Evolutionary conservation across 2,113 vertebrate genomes (phyloP).

Genomic region (Elephas maximus): DNA sequence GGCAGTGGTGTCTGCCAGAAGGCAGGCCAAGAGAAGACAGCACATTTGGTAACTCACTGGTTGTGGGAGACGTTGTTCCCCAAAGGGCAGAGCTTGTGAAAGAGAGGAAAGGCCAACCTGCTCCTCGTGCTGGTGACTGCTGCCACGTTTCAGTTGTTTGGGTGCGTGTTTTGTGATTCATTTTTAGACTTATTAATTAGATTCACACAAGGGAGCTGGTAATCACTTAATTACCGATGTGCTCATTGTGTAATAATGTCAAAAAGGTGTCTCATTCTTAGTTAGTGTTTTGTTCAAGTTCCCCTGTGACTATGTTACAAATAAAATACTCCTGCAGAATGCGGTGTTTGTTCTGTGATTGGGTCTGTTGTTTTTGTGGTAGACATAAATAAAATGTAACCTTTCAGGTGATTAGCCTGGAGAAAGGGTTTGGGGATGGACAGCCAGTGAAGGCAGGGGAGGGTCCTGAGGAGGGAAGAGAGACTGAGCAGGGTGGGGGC

Average conservation of each 20-base stretch:
- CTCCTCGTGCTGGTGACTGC: fast-evolving
- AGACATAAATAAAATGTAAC: not conserved
- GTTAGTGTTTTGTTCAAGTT: not conserved
- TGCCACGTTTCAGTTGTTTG: fast-evolving
- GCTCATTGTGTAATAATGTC: not conserved
- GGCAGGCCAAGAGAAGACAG: not conserved
- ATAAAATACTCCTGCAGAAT: not conserved
- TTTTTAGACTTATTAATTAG: conserved; percentile 25
- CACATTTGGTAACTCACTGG: not conserved
- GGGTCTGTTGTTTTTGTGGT: not conserved
- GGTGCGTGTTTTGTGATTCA: not conserved
- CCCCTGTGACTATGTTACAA: not conserved
- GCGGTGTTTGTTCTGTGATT: not conserved
- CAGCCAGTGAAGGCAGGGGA: not conserved
- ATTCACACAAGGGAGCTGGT: not conserved
- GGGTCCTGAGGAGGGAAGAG: not conserved
- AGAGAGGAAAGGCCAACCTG: fast-evolving
- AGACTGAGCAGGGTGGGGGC: not conserved
- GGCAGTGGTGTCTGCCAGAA: not conserved
- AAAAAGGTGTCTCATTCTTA: not conserved
- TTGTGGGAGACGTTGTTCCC: not conserved
- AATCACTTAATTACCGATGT: not conserved
- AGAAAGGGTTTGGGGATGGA: not conserved
- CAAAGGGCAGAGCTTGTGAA: fast-evolving
- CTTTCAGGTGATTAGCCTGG: not conserved